Base-by-base conservation (phyloP, 2,797 vertebrate species). In the Arremon brunneinucha region DNA sequence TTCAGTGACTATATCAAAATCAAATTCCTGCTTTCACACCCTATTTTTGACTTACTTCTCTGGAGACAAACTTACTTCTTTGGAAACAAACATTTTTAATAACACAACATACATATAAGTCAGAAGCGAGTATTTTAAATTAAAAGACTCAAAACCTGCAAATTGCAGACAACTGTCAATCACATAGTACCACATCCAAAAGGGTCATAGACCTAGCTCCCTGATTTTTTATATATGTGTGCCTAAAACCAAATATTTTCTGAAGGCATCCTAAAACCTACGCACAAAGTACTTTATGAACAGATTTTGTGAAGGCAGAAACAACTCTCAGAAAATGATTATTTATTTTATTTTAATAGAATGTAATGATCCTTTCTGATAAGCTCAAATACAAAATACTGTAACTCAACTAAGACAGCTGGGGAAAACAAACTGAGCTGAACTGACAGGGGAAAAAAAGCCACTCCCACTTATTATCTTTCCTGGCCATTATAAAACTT, bases 281-380 rank as follows among this genome's bases (percentile, higher is more conserved):
- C 0, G 0, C 12, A 47, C 2, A 3, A 77, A 50, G 12, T 9
- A 30, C 9, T 41, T 47, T 27, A 46, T 18, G 2, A 44, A 62
- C 26, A 86, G 16, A 69, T 59, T 79, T 52, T 67, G 5, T 83
- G 24, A 87, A 88, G 19, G 44, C 20, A 74, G 44, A 56, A 90
- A 59, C 7, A 9, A 26, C 24, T 6, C 10, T 56, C 34, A 49
- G 10, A 81, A 65, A 75, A 62, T 44, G 0, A 47, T 2, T 24
- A 65, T 20, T 72, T 50, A 35, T 34, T 84, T 63, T 49, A 44
- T 34, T 82, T 87, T 53, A 35, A 67, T 5, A 75, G 8, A 57
- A 57, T 2, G 1, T 19, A 69, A 21, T n/a, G 16, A 79, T 46
- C 8, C 13, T 52, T 55, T 82, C 27, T 30, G 8, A 1, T 28